These are phyloP conservation scores for Amyelois transitella DNA, from an alignment of 1,140 invertebrate genomes.

Conservation along the genomic window DNA sequence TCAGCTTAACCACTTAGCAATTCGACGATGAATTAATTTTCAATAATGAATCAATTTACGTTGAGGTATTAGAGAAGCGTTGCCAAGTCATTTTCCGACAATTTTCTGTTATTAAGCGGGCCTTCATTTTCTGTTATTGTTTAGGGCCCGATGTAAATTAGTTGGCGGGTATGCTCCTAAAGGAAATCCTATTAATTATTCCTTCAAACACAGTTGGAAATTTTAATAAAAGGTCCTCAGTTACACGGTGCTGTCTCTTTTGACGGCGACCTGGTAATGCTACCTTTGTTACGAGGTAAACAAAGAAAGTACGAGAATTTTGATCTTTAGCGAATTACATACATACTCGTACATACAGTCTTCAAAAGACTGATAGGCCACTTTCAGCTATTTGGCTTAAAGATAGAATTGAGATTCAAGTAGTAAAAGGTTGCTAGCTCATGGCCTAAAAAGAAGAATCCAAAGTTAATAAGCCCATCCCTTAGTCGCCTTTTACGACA, in stretches of 20 bases:
- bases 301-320: not conserved
- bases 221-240: constrained; percentile 10
- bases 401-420: too few relatives aligned
- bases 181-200: constrained; percentile 41
- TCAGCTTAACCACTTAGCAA: constrained; percentile 5
- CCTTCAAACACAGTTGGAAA: constrained; percentile 15
- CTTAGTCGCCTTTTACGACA: too few relatives aligned
- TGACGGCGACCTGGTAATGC: not conserved
- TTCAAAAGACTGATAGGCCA: too few relatives aligned
- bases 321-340: too few relatives aligned
- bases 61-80: constrained; percentile 23
- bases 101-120: constrained; percentile 36
- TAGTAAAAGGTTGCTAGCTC: too few relatives aligned
- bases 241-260: not conserved
- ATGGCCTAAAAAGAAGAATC: too few relatives aligned
- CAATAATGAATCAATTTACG: constrained; percentile 22
- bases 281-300: not conserved
- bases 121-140: constrained; percentile 40
- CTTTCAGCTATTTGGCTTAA: too few relatives aligned
- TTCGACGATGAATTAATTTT: constrained; percentile 9
- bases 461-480: too few relatives aligned
- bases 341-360: too few relatives aligned
- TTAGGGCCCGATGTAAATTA: constrained; percentile 40
- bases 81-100: constrained; percentile 33
- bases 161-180: constrained; percentile 21